Evolutionary conservation across 92 coral and sea anemone genomes (phyloP), one percentile per base, ranked within the genome.

Genomic region (Siderastrea radians): DNA sequence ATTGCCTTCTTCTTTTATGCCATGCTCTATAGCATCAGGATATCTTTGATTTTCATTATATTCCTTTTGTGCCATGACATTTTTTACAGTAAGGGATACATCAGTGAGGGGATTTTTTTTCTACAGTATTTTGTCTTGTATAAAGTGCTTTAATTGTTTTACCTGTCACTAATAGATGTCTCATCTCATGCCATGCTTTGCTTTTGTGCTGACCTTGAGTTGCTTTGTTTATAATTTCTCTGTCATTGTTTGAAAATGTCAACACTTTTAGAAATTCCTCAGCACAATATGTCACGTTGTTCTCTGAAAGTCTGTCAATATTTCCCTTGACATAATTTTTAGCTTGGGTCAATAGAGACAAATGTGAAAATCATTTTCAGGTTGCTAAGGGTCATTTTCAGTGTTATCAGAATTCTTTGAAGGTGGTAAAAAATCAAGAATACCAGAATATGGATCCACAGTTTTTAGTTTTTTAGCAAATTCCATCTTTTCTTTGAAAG

Each of bases 121-220:
- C 92, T 67, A 91, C 65, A 3, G 95, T 85, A 55, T 82, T 93
- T 84, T 89, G 91, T 81, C 93, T 89, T 43, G 93, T 86, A 54
- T 84, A 92, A 51, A 92, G 86, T 47, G 79, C 84, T 75, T n/a
- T n/a, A n/a, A n/a, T n/a, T n/a, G 79, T 92, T 77, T 86, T 87
- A 38, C 94, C 85, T 45, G 91, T 84, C 60, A 91, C 91, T 74
- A 87, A 61, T 17, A 86, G 83, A 47, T 87, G 92, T 81, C 94
- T 84, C 84, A 75, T 80, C 83, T 88, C 84, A 77, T 88, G 90
- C 94, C 93, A 84, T 84, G 84, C 48, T 53, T 71, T 87, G 71
- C 63, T 88, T 51, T 75, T 86, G 26, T 82, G 75, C 83, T 93
- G 96, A 46, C 90, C 94, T 60, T 71, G 63, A 71, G 96, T 90